phyloP scores from a whole-genome alignment of 1,140 invertebrate genomes.

The Listronotus oregonensis region DNA sequence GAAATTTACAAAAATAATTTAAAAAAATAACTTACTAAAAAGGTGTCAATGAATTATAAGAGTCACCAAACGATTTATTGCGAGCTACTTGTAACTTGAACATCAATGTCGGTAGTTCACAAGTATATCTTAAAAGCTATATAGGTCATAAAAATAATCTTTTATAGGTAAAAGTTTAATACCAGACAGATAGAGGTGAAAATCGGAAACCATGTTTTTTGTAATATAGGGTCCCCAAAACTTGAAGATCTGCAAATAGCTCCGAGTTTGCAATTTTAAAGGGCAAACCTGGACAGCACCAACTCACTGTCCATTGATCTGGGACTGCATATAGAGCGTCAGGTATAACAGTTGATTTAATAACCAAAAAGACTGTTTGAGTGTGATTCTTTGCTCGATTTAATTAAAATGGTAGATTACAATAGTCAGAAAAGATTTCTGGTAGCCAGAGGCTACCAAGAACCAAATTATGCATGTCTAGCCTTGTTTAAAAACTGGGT shows the following conservation, averaged over 20 bases:
- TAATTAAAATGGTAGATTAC: slow-evolving; percentile 97
- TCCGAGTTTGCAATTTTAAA: slow-evolving; percentile 83
- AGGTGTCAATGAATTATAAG: no score
- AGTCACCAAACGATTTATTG: no score
- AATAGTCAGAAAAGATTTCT: slow-evolving; percentile 82
- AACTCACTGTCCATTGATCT: slow-evolving; percentile 76
- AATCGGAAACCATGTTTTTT: no score
- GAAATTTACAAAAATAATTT: slow-evolving; percentile 43
- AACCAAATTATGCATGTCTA: slow-evolving; percentile 84
- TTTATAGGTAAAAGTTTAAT: no score
- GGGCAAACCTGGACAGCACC: slow-evolving; percentile 92
- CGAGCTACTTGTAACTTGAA: no score
- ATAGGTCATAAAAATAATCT: no score
- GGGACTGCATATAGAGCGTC: slow-evolving; percentile 90
- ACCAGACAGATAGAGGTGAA: no score
- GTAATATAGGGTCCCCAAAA: no score
- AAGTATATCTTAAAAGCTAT: no score
- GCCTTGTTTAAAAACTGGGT: slow-evolving; percentile 89
- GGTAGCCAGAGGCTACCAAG: slow-evolving; percentile 79
- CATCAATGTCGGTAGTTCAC: no score
- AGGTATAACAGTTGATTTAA: slow-evolving; percentile 84
- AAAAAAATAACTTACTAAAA: no score
- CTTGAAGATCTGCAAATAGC: no score
- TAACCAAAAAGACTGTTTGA: slow-evolving; percentile 90
- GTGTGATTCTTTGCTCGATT: slow-evolving; percentile 94